These are phyloP conservation scores for Callospermophilus lateralis DNA, from an alignment of 2,113 vertebrate genomes.

Conservation along the genomic window DNA sequence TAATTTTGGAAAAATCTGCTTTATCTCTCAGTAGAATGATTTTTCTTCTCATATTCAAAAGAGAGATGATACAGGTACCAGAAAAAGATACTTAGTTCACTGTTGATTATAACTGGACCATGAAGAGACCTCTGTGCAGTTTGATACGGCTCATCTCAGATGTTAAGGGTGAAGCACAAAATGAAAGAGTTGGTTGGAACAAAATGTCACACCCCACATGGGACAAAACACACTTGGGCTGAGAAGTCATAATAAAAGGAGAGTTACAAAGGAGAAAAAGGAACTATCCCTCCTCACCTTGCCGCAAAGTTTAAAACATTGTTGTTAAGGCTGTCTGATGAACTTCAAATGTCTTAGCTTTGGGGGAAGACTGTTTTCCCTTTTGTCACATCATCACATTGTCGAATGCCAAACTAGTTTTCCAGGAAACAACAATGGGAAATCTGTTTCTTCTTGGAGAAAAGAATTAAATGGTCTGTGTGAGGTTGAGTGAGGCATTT, in stretches of 20 bases:
- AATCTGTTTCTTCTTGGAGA: slow-evolving; percentile 58
- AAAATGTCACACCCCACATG: not conserved
- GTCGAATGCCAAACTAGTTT: slow-evolving; percentile 43
- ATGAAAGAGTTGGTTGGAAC: not conserved
- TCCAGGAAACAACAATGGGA: slow-evolving; percentile 15
- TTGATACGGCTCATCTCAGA: not conserved
- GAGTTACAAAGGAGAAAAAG: not conserved
- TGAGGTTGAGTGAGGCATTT: slow-evolving; percentile 22
- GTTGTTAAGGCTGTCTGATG: not conserved
- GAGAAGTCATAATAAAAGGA: not conserved
- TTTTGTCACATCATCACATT: slow-evolving; percentile 62
- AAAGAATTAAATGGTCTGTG: not conserved
- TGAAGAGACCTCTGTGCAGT: not conserved
- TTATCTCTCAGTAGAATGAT: not conserved
- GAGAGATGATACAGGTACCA: not conserved
- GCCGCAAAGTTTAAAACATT: not conserved
- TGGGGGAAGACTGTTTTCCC: not conserved
- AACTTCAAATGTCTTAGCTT: not conserved
- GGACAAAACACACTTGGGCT: not conserved
- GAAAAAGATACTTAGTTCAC: not conserved
- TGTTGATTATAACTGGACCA: not conserved
- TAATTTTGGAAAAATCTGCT: not conserved
- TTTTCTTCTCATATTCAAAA: slow-evolving; percentile 17
- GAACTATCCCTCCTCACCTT: not conserved
- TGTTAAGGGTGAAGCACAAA: not conserved